A percentile compares a stretch with the other conserved stretches of the same genome.
Conservation (phyloP, 2,797 vertebrate genomes). For the Falco rusticolus region DNA sequence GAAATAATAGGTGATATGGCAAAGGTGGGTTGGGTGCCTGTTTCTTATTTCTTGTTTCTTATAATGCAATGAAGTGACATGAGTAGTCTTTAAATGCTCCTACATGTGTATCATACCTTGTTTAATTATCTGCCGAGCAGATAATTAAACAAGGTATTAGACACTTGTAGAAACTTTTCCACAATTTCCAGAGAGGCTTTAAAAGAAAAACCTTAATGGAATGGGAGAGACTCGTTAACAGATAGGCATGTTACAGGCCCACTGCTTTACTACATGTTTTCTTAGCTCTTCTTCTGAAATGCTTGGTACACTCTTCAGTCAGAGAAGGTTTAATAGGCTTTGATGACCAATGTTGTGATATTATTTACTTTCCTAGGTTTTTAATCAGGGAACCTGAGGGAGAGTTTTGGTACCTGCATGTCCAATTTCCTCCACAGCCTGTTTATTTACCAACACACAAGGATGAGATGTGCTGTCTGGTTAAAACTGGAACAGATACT, state of each 20-base stretch:
- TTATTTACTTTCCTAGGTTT: not conserved
- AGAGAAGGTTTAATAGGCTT: not conserved
- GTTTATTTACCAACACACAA: not conserved
- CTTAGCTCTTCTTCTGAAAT: not conserved
- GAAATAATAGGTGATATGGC: not conserved
- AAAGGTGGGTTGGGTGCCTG: not conserved
- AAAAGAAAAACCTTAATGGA: not conserved
- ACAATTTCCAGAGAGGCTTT: not conserved
- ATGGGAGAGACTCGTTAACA: not conserved
- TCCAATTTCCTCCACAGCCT: fast-evolving
- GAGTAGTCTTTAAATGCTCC: not conserved
- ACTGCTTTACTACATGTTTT: not conserved
- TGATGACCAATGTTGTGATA: not conserved
- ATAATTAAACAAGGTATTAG: not conserved
- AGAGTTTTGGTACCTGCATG: not conserved
- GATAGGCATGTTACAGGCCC: too few species aligned
- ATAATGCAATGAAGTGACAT: not conserved
- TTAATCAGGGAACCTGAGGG: not conserved
- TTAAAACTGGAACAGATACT: not conserved
- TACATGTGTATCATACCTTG: not conserved
- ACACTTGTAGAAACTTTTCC: not conserved
- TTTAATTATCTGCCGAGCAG: not conserved
- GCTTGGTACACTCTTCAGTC: not conserved
- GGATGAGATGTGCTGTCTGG: not conserved
- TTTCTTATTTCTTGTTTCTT: not conserved